Evolutionary conservation across 2,113 vertebrate genomes (phyloP), one percentile per base, ranked within the genome.

Genomic region (Thalassoma bifasciatum): DNA sequence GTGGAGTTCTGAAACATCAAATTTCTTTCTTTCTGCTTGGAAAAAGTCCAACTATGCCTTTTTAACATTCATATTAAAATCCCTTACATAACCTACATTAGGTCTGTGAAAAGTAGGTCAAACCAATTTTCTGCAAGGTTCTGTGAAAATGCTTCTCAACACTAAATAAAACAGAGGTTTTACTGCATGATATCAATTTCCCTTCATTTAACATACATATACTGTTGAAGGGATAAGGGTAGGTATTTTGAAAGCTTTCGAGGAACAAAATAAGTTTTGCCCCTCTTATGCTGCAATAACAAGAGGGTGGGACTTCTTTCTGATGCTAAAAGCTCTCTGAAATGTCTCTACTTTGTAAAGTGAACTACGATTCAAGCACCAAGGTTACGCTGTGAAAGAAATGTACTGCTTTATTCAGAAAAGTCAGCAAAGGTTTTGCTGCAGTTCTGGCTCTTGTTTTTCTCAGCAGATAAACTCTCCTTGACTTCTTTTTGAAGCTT

Each of bases 271-370:
- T 21, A 26, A 44, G 9, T 16, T 2, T 44, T 49, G 14, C 13
- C 36, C 22, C 26, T 5, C 30, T 30, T 30, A 4, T 30, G 3
- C 30, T 30, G 30, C 6, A 61, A 72, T 44, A 53, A 69, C 16
- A 1, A 24, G 8, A 24, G 56, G 11, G 63, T 13, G 22, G 17
- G 42, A 67, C 13, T 62, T 71, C 30, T 57, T 47, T 11, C 42
- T 23, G 36, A 5, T 24, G 53, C 42, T 37, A 56, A 50, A 69
- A 58, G 13, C n/a, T 9, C 47, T 21, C 50, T 44, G 5, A 63
- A 64, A 19, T 66, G 46, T 36, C 46, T 63, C 34, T 47, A 26
- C 51, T 58, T 52, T 66, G 30, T 24, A 13, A 72, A 64, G 50
- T 22, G 1, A 30, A 65, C 22, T 30, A 58, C 56, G 63, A 44